Conservation (phyloP, 2,797 vertebrate genomes). For the Lepidocolaptes lacrymiger region DNA sequence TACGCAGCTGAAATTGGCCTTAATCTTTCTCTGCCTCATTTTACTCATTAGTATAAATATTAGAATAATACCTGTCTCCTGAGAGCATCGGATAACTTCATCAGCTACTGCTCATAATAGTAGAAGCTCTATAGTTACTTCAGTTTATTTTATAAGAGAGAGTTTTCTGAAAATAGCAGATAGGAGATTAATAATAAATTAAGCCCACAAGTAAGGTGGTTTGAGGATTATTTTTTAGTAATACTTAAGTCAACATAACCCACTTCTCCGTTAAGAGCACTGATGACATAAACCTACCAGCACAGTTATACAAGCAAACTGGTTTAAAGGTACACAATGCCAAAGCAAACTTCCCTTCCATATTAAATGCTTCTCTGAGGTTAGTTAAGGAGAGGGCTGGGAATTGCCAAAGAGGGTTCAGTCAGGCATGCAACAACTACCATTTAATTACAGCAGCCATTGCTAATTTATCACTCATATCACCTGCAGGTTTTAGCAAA, state of each 20-base stretch:
- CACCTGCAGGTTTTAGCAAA: not conserved
- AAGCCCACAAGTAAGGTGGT: not conserved
- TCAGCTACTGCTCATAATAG: not conserved
- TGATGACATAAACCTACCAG: not conserved
- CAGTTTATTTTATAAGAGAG: not conserved
- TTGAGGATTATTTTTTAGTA: constrained; percentile 14
- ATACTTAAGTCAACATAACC: not conserved
- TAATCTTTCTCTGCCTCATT: constrained; percentile 18
- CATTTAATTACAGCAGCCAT: not conserved
- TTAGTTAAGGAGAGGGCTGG: not conserved
- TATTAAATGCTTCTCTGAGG: not conserved
- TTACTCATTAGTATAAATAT: constrained; percentile 44
- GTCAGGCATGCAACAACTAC: not conserved
- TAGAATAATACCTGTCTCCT: constrained; percentile 28
- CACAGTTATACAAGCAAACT: not conserved
- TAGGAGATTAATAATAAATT: not conserved
- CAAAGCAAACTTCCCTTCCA: not conserved
- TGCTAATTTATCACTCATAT: not conserved
- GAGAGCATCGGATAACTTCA: not conserved
- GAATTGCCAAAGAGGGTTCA: not conserved
- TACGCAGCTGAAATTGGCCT: not conserved
- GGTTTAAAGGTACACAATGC: not conserved
- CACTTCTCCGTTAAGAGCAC: not conserved
- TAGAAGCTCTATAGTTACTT: not conserved
- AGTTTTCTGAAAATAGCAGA: not conserved